phyloP scores from a whole-genome alignment of 2,888 invertebrate genomes.

The Hedya salicella region DNA sequence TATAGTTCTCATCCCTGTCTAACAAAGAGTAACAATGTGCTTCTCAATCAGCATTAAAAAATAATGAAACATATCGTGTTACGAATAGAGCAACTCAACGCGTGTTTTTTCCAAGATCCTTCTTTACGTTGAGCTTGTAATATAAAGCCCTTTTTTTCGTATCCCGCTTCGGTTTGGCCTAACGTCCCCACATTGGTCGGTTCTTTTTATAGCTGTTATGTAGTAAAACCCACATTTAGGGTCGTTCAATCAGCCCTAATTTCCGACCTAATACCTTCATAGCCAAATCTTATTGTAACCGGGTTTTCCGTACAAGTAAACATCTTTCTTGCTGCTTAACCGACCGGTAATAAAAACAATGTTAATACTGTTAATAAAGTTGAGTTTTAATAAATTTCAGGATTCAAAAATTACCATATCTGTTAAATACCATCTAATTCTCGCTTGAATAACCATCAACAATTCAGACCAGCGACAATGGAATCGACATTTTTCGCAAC shows the following conservation, averaged over 20 bases:
- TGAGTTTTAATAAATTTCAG: neutral
- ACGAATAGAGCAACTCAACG: neutral
- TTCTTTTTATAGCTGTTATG: neutral
- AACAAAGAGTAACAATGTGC: no score
- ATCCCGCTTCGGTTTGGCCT: neutral
- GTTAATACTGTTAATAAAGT: neutral
- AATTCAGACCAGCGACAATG: constrained; percentile 25
- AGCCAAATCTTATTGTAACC: neutral
- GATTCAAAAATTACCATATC: constrained; percentile 15
- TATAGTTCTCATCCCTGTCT: no score
- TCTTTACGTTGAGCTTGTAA: neutral
- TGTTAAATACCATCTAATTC: neutral
- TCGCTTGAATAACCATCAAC: constrained; percentile 14
- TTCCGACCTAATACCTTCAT: constrained; percentile 2
- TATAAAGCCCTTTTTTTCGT: neutral
- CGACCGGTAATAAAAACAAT: neutral
- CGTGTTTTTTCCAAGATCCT: neutral
- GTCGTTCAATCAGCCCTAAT: constrained; percentile 10
- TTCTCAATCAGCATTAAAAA: no score
- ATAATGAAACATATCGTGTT: no score
- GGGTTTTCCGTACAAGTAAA: neutral
- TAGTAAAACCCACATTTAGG: neutral
- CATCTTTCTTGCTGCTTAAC: neutral
- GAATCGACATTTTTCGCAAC: constrained; percentile 26
- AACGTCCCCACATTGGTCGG: neutral